Conservation (phyloP, 1,140 invertebrate species). For the Anoplolepis gracilipes region DNA sequence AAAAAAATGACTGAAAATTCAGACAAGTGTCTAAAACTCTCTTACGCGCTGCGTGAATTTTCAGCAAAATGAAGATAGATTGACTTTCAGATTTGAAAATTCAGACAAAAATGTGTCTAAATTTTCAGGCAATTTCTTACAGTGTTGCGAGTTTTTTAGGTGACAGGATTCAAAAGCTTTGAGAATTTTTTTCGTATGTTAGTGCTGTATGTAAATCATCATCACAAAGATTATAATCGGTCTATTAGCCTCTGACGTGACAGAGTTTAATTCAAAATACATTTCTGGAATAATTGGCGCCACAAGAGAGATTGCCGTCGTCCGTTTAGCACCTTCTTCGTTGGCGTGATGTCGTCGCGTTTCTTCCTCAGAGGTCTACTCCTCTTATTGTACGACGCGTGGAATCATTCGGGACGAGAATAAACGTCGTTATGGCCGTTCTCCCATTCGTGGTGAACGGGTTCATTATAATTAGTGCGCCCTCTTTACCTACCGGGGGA, state of each 20-base stretch:
- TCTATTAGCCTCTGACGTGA: background rate
- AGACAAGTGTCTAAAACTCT: too few species aligned
- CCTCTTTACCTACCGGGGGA: conserved; percentile 66
- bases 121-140: too few species aligned
- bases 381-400: conserved; percentile 32
- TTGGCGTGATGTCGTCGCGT: conserved; percentile 37
- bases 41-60: too few species aligned
- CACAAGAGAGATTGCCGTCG: conserved; percentile 47
- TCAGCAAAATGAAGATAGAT: too few species aligned
- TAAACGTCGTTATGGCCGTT: conserved; percentile 75
- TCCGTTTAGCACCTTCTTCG: conserved; percentile 38
- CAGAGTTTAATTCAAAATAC: conserved; percentile 36
- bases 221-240: background rate
- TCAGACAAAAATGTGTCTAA: too few species aligned
- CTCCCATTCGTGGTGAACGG: conserved; percentile 73
- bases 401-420: conserved; percentile 71
- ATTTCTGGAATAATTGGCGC: conserved; percentile 40
- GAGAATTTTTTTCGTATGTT: too few species aligned
- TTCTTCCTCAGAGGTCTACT: conserved; percentile 15
- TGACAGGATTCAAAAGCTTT: background rate
- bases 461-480: conserved; percentile 82
- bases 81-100: too few species aligned
- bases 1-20: too few species aligned
- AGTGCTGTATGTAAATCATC: background rate
- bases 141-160: too few species aligned